phyloP scores from a whole-genome alignment of 2,888 invertebrate genomes.

The Fissipunctia ypsillon region DNA sequence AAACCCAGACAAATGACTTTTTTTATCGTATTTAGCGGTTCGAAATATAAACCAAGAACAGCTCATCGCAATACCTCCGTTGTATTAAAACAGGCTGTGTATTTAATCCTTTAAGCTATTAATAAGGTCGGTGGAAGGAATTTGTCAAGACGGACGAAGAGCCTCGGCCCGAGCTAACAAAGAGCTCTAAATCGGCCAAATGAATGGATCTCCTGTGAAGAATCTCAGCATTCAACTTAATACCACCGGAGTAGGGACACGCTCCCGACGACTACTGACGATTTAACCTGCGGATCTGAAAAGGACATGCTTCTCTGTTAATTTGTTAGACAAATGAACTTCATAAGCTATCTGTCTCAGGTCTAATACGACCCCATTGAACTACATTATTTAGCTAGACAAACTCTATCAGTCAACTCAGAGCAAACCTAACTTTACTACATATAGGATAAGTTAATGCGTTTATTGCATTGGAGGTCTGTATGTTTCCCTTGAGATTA shows the following conservation, averaged over 20 bases:
- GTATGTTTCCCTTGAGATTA: conserved; percentile 22
- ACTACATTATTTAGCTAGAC: conserved; percentile 24
- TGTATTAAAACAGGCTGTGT: conserved; percentile 55
- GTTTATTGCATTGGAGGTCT: conserved; percentile 35
- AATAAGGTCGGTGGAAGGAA: conserved; percentile 66
- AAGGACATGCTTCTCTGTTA: conserved; percentile 28
- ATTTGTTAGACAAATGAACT: conserved; percentile 40
- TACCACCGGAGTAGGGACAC: conserved; percentile 60
- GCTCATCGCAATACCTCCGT: conserved; percentile 39
- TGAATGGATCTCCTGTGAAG: conserved; percentile 70
- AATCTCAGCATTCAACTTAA: conserved; percentile 72
- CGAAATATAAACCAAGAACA: conserved; percentile 22
- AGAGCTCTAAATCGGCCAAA: conserved; percentile 72
- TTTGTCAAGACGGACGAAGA: conserved; percentile 68
- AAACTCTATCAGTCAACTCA: conserved; percentile 24
- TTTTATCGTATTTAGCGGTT: conserved; percentile 29
- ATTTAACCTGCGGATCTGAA: conserved; percentile 53
- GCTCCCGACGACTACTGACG: conserved; percentile 44
- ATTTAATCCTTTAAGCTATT: conserved; percentile 65
- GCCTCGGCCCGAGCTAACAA: conserved; percentile 69
- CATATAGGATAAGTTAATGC: conserved; percentile 4
- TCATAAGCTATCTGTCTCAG: conserved; percentile 30
- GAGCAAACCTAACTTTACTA: background rate
- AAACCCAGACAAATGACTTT: conserved; percentile 5
- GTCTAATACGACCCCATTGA: conserved; percentile 25